A percentile compares a stretch with the other conserved stretches of the same genome.
Evolutionary conservation across 2,113 vertebrate genomes (phyloP).

Genomic region (Eurypyga helias): DNA sequence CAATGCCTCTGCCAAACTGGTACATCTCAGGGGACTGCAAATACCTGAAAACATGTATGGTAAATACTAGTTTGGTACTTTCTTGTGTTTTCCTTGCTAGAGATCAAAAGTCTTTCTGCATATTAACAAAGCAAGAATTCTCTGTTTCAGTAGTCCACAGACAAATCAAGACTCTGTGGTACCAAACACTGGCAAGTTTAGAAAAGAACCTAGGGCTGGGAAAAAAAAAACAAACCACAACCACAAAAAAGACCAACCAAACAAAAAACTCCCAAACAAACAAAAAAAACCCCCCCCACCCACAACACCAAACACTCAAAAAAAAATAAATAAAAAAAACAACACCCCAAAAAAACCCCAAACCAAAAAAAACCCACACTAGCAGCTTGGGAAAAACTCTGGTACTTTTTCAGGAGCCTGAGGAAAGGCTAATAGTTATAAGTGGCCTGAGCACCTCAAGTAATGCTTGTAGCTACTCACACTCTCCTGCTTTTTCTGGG

Average conservation of each 20-base stretch:
- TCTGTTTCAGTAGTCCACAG: not conserved
- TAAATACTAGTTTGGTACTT: not conserved
- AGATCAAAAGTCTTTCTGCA: not conserved
- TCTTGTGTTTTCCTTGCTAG: not conserved
- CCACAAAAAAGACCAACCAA: no score
- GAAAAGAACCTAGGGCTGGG: not conserved
- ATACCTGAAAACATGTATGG: not conserved
- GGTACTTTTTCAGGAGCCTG: not conserved
- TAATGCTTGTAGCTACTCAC: not conserved
- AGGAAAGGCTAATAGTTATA: not conserved
- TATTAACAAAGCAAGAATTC: not conserved
- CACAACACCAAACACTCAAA: no score
- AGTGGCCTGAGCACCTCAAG: not conserved
- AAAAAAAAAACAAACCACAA: fast-evolving
- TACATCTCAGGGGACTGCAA: not conserved
- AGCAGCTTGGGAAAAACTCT: not conserved
- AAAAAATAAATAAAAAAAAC: no score
- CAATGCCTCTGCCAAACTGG: not conserved
- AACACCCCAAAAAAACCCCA: no score
- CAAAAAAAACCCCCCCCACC: no score
- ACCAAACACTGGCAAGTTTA: not conserved
- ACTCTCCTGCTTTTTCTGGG: not conserved
- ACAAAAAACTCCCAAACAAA: no score
- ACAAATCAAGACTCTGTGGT: not conserved
- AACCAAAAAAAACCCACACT: not conserved